Evolutionary conservation across 2,888 invertebrate species (phyloP).

Genomic region (Athrips mouffetella): DNA sequence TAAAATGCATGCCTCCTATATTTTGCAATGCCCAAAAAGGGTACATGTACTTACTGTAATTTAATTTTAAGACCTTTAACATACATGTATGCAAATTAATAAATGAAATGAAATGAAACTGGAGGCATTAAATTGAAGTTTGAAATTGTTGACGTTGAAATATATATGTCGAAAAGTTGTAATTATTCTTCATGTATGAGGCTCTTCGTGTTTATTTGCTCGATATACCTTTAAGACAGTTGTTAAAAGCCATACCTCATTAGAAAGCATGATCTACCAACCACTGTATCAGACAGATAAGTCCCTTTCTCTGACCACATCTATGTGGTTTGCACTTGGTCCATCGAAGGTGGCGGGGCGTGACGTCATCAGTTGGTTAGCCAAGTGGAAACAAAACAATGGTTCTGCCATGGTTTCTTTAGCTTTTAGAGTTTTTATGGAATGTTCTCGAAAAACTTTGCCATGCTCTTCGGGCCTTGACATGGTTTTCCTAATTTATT

Average conservation of each 20-base stretch:
- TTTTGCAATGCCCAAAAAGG: too few species aligned
- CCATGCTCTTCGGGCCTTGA: not conserved
- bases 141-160: too few species aligned
- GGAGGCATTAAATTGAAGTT: too few species aligned
- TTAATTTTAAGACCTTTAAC: too few species aligned
- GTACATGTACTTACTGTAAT: too few species aligned
- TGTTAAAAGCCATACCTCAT: not conserved
- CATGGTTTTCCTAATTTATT: not conserved
- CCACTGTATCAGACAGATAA: not conserved
- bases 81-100: too few species aligned
- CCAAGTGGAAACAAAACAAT: constrained; percentile 66
- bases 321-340: constrained; percentile 39
- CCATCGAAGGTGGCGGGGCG: constrained; percentile 58
- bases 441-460: not conserved
- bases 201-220: too few species aligned
- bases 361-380: constrained; percentile 64
- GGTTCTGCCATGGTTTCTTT: constrained; percentile 38
- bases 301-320: constrained; percentile 18
- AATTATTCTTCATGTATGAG: too few species aligned
- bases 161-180: too few species aligned
- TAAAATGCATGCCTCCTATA: too few species aligned
- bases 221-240: not conserved
- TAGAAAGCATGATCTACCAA: constrained; percentile 7
- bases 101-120: too few species aligned
- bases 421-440: constrained; percentile 23